Evolutionary conservation across 64 coral and sea anemone genomes (phyloP), one percentile per base, ranked within the genome.

Genomic region (Trachythela sp.): DNA sequence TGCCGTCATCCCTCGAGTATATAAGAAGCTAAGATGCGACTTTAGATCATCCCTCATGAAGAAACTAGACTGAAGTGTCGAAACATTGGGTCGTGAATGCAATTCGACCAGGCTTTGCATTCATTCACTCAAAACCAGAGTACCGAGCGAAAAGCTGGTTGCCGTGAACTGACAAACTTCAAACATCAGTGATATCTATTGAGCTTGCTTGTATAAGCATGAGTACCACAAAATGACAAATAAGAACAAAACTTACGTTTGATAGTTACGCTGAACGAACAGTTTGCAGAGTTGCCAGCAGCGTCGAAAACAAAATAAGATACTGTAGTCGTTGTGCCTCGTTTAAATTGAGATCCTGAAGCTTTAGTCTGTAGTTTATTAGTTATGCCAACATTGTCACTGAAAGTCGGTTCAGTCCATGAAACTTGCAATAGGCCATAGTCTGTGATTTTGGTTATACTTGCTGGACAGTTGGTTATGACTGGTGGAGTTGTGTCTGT

Each of bases 331-430:
- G 96, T 86, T 51, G 93, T 91, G 70, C 86, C 88, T 9, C 89
- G 68, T 13, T 87, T 67, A 48, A 99, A 83, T 18, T 84, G 36
- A 87, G 92, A 91, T 11, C 96, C 96, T 87, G 96, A 89, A 32
- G 86, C 77, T 15, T 92, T 92, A 26, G 48, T 99, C 11, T 93
- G 91, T 27, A 93, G 37, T 0, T 26, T 77, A 20, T 56, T 95
- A 1, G 89, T 58, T 20, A 99, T 91, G 35, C 42, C 93, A 30
- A 99, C 96, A 35, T 99, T 99, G 42, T 99, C 96, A 22, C 88
- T 91, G 89, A 99, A 99, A 7, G 84, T 86, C 37, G 96, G 96
- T 59, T 89, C 86, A 7, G 34, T 89, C 96, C 96, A 99, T 17
- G 67, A 68, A 2, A 94, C 50, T 71, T 13, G 41, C 3, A 70